Conservation (phyloP, 1,140 invertebrate species). For the Drosophila quadrilineata region DNA sequence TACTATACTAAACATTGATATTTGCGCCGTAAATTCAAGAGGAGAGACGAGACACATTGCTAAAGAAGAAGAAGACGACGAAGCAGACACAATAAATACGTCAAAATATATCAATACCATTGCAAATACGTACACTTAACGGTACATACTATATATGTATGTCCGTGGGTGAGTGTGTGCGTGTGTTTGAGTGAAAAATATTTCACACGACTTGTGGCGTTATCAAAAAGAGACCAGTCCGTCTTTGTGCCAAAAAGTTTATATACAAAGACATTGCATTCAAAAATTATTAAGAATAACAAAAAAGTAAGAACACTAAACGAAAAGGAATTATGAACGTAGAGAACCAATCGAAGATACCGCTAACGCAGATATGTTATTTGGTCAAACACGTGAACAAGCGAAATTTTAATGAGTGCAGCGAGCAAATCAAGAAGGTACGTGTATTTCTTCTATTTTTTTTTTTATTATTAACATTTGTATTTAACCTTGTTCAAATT, state of each 20-base stretch:
- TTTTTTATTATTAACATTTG: too few relatives aligned
- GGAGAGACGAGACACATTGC: too few relatives aligned
- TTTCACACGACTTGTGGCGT: slow-evolving; percentile 38
- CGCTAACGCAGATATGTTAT: slow-evolving; percentile 98
- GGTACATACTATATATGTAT: background rate
- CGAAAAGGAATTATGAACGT: slow-evolving; percentile 95
- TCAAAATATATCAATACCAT: slow-evolving; percentile 38
- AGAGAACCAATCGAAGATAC: slow-evolving; percentile 96
- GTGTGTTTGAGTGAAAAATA: slow-evolving; percentile 19
- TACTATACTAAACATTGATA: slow-evolving; percentile 28
- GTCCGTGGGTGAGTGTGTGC: too few relatives aligned
- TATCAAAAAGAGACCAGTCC: slow-evolving; percentile 43
- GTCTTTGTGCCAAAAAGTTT: slow-evolving; percentile 28
- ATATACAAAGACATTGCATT: slow-evolving; percentile 10
- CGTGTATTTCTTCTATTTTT: too few relatives aligned
- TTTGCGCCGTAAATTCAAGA: slow-evolving; percentile 57
- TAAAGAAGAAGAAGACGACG: slow-evolving; percentile 18
- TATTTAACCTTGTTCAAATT: slow-evolving; percentile 44
- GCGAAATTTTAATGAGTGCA: slow-evolving; percentile 94
- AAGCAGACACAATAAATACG: slow-evolving; percentile 46
- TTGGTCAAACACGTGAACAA: slow-evolving; percentile 97
- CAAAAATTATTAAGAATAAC: slow-evolving; percentile 29
- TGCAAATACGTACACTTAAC: slow-evolving; percentile 15
- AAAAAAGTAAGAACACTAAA: slow-evolving; percentile 30
- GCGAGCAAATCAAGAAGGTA: slow-evolving; percentile 82